A percentile compares a stretch with the other conserved stretches of the same genome.
phyloP scores from a whole-genome alignment of 2,113 vertebrate genomes.

The Pelecanoides urinatrix region DNA sequence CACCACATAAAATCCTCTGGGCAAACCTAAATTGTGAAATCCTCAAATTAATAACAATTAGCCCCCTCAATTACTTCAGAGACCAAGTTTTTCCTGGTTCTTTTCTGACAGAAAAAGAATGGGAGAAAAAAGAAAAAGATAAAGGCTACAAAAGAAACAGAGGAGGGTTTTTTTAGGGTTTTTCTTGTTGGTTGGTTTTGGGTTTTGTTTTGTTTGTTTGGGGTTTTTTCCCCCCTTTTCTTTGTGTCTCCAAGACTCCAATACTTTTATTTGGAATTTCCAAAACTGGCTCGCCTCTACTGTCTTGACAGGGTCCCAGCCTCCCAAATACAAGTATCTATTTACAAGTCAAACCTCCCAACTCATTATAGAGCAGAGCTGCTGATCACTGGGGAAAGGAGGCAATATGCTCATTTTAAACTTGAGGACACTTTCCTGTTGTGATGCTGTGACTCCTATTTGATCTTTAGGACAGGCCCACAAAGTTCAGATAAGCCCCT shows the following conservation, averaged over 20 bases:
- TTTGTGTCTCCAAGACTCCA: not conserved
- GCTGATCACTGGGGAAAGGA: not conserved
- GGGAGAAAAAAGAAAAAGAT: too few species aligned
- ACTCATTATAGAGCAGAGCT: not conserved
- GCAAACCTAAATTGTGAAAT: not conserved
- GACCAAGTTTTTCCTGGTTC: not conserved
- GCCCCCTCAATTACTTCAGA: not conserved
- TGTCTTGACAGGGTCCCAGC: not conserved
- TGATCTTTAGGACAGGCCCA: not conserved
- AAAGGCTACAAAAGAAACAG: not conserved
- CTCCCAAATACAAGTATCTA: not conserved
- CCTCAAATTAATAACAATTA: not conserved
- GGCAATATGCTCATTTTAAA: not conserved
- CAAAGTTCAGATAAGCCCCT: not conserved
- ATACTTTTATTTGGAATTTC: not conserved
- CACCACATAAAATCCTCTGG: not conserved
- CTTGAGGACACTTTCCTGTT: not conserved
- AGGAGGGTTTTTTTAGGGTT: not conserved
- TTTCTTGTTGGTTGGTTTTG: not conserved
- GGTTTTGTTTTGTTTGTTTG: too few species aligned
- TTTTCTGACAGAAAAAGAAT: not conserved
- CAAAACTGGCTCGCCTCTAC: not conserved
- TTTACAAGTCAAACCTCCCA: not conserved
- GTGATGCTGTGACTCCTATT: not conserved
- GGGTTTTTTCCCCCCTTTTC: not conserved